A percentile compares a stretch with the other conserved stretches of the same genome.
phyloP scores from a whole-genome alignment of 2,888 invertebrate species.

The Vandiemenella viatica region DNA sequence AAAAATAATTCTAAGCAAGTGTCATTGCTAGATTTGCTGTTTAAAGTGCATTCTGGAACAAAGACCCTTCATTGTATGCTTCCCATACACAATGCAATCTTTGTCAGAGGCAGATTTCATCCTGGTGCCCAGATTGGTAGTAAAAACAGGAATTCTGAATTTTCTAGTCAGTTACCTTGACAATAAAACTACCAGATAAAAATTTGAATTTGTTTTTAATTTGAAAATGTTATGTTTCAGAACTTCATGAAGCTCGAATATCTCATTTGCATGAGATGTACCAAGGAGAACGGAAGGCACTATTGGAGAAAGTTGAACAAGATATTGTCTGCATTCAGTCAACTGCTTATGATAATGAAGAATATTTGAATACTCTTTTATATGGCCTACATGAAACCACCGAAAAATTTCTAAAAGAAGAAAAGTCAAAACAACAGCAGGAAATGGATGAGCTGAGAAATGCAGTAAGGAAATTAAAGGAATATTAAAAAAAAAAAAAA shows the following conservation, averaged over 20 bases:
- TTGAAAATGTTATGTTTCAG: conserved; percentile 25
- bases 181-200: too few relatives aligned
- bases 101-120: too few relatives aligned
- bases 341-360: conserved; percentile 38
- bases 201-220: too few relatives aligned
- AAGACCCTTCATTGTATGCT: too few relatives aligned
- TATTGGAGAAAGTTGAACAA: conserved; percentile 35
- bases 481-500: too few relatives aligned
- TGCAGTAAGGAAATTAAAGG: conserved; percentile 10
- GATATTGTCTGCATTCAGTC: conserved; percentile 35
- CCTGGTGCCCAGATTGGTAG: too few relatives aligned
- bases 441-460: conserved; percentile 23
- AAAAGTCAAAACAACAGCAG: conserved; percentile 20
- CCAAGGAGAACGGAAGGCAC: conserved; percentile 37
- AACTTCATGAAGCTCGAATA: conserved; percentile 39
- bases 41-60: too few relatives aligned
- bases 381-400: conserved; percentile 35
- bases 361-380: conserved; percentile 38
- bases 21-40: too few relatives aligned
- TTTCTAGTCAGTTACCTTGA: too few relatives aligned
- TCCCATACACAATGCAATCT: too few relatives aligned
- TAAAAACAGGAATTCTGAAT: too few relatives aligned
- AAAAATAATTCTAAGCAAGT: too few relatives aligned
- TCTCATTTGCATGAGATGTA: conserved; percentile 39
- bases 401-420: conserved; percentile 22